These are phyloP conservation scores for Typhlichthys subterraneus DNA, from an alignment of 2,797 vertebrate genomes.

Conservation along the genomic window DNA sequence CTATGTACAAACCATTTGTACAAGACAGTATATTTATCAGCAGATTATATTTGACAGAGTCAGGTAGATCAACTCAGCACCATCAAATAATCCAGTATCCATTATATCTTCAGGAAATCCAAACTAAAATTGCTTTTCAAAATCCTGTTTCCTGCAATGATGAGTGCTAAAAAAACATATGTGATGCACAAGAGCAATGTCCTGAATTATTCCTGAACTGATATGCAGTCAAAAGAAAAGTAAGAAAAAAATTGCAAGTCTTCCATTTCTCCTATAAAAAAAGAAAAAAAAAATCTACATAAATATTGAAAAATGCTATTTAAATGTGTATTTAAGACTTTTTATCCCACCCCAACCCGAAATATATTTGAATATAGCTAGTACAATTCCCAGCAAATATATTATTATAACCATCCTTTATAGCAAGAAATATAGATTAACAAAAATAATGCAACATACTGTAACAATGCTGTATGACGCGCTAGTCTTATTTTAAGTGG, in stretches of 20 bases:
- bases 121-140: conserved; percentile 79
- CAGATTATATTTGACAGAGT: conserved; percentile 97
- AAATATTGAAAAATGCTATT: conserved; percentile 73
- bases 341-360: conserved; percentile 66
- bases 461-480: conserved; percentile 53
- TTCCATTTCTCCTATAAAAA: conserved; percentile 51
- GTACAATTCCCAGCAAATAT: conserved; percentile 74
- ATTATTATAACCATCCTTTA: conserved; percentile 74
- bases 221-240: conserved; percentile 62
- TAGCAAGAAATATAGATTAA: conserved; percentile 69
- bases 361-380: conserved; percentile 61
- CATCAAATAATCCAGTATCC: conserved; percentile 85
- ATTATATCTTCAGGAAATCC: conserved; percentile 72
- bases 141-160: conserved; percentile 86
- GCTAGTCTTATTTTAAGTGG: conserved; percentile 60
- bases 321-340: conserved; percentile 81
- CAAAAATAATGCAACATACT: conserved; percentile 69
- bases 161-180: conserved; percentile 70
- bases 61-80: conserved; percentile 97
- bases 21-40: conserved; percentile 98
- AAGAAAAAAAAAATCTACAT: conserved; percentile 38
- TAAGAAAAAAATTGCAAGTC: conserved; percentile 51
- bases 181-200: conserved; percentile 68
- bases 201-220: conserved; percentile 74
- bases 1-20: conserved; percentile 99